Evolutionary conservation across 1,140 invertebrate species (phyloP).

Genomic region (Belonocnema kinseyi): DNA sequence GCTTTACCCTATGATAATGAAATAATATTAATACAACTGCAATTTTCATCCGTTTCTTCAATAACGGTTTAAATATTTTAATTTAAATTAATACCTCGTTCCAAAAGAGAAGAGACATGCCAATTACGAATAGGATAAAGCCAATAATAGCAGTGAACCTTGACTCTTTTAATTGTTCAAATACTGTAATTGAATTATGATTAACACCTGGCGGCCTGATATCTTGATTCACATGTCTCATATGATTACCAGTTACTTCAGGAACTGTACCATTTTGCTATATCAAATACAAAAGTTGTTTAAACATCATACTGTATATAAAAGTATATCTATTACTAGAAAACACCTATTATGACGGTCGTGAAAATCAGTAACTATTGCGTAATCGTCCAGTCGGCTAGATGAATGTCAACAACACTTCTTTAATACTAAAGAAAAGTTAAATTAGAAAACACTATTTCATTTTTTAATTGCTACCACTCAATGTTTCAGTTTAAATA

Average conservation of each 20-base stretch:
- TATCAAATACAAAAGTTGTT: not conserved
- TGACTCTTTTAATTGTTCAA: conserved; percentile 79
- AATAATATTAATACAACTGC: conserved; percentile 30
- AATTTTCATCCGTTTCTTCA: conserved; percentile 11
- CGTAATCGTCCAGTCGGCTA: no score
- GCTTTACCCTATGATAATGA: conserved; percentile 78
- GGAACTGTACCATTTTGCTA: conserved; percentile 63
- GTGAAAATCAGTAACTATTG: no score
- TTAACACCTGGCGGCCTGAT: conserved; percentile 43
- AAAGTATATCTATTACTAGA: no score
- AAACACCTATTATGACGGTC: no score
- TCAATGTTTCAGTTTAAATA: no score
- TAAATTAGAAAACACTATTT: no score
- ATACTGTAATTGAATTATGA: conserved; percentile 67
- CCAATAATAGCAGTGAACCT: conserved; percentile 81
- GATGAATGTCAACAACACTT: no score
- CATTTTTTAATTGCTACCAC: no score
- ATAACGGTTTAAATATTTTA: conserved; percentile 27
- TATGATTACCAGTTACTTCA: conserved; percentile 51
- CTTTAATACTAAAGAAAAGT: no score
- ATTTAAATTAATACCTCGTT: conserved; percentile 79
- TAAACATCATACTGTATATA: no score
- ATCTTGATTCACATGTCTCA: conserved; percentile 50
- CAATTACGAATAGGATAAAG: conserved; percentile 76
- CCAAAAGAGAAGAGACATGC: conserved; percentile 82